These are phyloP conservation scores for Notothenia rossii DNA, from an alignment of 2,113 vertebrate species.

Conservation along the genomic window DNA sequence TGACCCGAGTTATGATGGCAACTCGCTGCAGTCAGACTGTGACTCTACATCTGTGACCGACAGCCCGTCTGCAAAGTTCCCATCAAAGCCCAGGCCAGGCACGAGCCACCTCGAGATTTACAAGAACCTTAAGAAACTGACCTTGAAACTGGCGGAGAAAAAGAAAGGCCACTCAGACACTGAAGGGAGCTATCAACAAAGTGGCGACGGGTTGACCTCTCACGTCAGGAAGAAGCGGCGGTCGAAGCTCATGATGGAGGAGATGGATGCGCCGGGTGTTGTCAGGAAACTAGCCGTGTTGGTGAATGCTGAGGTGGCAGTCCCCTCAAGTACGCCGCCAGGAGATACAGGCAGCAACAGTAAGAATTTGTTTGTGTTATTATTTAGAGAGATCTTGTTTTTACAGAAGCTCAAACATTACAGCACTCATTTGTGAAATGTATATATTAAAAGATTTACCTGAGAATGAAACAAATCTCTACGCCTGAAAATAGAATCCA, in stretches of 20 bases:
- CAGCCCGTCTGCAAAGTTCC: conserved; percentile 34
- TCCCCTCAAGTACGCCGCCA: neutral
- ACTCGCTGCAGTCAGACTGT: conserved; percentile 5
- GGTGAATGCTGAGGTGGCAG: conserved; percentile 35
- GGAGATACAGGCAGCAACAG: conserved; percentile 33
- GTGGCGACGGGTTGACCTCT: neutral
- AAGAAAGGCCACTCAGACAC: conserved; percentile 54
- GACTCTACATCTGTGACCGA: conserved; percentile 19
- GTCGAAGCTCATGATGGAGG: conserved; percentile 82
- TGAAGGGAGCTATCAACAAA: conserved; percentile 20
- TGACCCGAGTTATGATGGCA: conserved; percentile 36
- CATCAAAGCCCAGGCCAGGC: conserved; percentile 76
- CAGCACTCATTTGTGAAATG: too few species aligned
- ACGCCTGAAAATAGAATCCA: too few species aligned
- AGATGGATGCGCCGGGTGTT: conserved; percentile 82
- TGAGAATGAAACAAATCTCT: neutral
- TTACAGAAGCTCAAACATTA: neutral
- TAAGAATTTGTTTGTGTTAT: conserved; percentile 20
- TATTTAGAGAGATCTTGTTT: conserved; percentile 3
- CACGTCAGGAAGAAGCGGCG: conserved; percentile 67
- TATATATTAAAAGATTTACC: neutral
- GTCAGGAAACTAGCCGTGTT: conserved; percentile 82
- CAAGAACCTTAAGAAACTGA: conserved; percentile 87
- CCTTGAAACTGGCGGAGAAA: conserved; percentile 76
- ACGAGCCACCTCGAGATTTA: conserved; percentile 88